A percentile compares a stretch with the other conserved stretches of the same genome.
These are phyloP conservation scores for Elmis aenea DNA, from an alignment of 2,888 invertebrate genomes.

Conservation along the genomic window DNA sequence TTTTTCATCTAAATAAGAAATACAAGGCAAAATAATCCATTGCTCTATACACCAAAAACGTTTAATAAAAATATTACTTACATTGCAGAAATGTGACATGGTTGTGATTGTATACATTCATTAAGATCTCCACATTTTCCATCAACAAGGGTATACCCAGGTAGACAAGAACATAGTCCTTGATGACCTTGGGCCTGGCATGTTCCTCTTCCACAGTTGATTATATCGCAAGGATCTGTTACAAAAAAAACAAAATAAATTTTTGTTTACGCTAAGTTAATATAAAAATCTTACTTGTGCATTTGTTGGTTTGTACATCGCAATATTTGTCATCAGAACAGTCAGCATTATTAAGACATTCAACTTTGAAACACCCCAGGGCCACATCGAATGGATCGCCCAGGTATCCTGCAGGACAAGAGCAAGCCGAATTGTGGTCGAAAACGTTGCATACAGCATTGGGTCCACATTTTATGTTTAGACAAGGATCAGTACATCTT, in stretches of 20 bases:
- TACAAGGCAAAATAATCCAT: background rate
- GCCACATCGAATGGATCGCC: slow-evolving; percentile 73
- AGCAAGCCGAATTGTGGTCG: slow-evolving; percentile 68
- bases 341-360: slow-evolving; percentile 73
- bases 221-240: slow-evolving; percentile 72
- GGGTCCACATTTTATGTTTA: slow-evolving; percentile 64
- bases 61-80: slow-evolving; percentile 35
- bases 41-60: background rate
- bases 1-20: no score
- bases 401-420: slow-evolving; percentile 74
- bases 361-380: slow-evolving; percentile 84
- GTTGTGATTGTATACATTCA: slow-evolving; percentile 66
- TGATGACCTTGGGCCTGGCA: slow-evolving; percentile 71
- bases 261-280: slow-evolving; percentile 1
- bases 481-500: slow-evolving; percentile 79
- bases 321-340: slow-evolving; percentile 73
- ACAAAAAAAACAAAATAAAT: slow-evolving; percentile 9
- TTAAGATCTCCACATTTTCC: slow-evolving; percentile 74
- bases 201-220: slow-evolving; percentile 74
- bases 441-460: slow-evolving; percentile 72
- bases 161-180: slow-evolving; percentile 67
- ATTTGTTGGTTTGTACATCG: slow-evolving; percentile 69
- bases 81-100: slow-evolving; percentile 73
- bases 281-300: slow-evolving; percentile 58
- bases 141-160: slow-evolving; percentile 64